Conservation (phyloP, 2,797 vertebrate species). For the Lagorchestes hirsutus region DNA sequence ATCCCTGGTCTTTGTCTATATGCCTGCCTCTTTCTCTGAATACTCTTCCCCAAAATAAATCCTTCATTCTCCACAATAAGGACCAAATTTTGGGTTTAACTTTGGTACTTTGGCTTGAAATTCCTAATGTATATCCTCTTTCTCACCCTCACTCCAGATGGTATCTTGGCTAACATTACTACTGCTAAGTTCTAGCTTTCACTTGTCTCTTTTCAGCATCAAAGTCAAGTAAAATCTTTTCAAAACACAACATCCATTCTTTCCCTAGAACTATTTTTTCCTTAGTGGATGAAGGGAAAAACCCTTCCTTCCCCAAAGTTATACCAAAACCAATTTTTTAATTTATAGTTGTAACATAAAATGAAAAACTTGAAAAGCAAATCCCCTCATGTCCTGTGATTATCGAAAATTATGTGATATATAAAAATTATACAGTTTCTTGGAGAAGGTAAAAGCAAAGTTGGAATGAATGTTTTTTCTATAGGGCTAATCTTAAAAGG, state of each 20-base stretch:
- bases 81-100: background rate
- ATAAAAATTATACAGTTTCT: background rate
- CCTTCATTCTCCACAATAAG: slow-evolving; percentile 9
- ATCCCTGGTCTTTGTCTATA: slow-evolving; percentile 40
- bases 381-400: background rate
- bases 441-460: background rate
- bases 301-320: background rate
- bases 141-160: background rate
- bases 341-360: background rate
- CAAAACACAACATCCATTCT: background rate
- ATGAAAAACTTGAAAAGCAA: background rate
- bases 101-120: background rate
- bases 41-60: slow-evolving; percentile 13
- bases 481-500: background rate
- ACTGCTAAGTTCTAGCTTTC: background rate
- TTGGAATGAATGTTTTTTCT: background rate
- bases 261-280: background rate
- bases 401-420: background rate
- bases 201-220: background rate
- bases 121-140: background rate
- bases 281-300: background rate
- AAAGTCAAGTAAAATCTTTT: slow-evolving; percentile 19
- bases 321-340: slow-evolving; percentile 32
- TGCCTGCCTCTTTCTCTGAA: background rate
- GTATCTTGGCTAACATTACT: background rate